phyloP scores from a whole-genome alignment of 2,888 invertebrate species.

The Rotaria sp. region DNA sequence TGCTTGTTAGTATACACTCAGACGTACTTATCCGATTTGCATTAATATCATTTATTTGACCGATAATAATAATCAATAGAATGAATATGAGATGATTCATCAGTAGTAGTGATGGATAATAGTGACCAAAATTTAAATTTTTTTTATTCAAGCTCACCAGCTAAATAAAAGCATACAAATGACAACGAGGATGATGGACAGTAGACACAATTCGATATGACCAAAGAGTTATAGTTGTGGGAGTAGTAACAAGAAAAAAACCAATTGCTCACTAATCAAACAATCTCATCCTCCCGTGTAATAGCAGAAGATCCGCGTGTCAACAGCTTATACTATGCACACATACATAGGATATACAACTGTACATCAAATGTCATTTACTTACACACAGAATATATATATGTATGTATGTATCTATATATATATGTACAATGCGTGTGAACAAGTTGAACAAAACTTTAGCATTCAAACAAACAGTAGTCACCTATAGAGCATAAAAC shows the following conservation, averaged over 20 bases:
- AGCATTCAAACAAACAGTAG: background rate
- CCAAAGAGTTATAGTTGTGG: background rate
- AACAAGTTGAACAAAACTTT: background rate
- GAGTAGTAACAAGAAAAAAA: background rate
- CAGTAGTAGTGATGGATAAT: background rate
- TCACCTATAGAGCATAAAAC: background rate
- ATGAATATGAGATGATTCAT: background rate
- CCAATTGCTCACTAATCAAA: background rate
- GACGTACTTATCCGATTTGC: conserved; percentile 19
- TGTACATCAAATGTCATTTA: background rate
- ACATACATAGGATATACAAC: background rate
- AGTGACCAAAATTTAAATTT: background rate
- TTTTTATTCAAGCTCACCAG: background rate
- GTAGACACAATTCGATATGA: background rate
- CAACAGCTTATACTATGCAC: background rate
- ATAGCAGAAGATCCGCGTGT: background rate
- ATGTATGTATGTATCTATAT: background rate
- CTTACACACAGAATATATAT: background rate
- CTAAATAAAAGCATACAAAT: background rate
- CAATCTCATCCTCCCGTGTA: background rate
- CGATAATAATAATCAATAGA: background rate
- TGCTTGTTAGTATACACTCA: background rate
- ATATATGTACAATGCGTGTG: background rate
- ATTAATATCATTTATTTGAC: background rate
- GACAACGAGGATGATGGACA: background rate